Evolutionary conservation across 2,888 invertebrate species (phyloP).

Genomic region (Drosophila dives): DNA sequence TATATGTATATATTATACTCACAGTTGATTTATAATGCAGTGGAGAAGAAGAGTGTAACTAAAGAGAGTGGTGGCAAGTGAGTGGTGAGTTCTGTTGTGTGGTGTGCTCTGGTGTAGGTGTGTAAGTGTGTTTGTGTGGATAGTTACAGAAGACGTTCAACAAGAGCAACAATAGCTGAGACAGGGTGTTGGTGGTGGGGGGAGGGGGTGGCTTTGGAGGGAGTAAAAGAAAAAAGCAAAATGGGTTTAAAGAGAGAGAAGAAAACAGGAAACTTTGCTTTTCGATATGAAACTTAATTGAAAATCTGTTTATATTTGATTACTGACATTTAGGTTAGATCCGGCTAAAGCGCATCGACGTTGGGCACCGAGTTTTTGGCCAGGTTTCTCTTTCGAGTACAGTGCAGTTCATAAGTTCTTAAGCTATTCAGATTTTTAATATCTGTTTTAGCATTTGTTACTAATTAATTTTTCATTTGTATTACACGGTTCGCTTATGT

Average conservation of each 20-base stretch:
- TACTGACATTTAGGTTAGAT: conserved; percentile 13
- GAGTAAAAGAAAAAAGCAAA: conserved; percentile 23
- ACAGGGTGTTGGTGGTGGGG: background rate
- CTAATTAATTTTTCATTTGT: conserved; percentile 6
- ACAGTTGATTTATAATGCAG: conserved; percentile 77
- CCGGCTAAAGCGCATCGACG: conserved; percentile 46
- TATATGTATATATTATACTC: conserved; percentile 64
- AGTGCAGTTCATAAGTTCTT: background rate
- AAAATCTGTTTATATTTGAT: conserved; percentile 27
- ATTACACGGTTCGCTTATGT: background rate
- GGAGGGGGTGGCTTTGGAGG: background rate
- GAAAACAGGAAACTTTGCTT: conserved; percentile 50
- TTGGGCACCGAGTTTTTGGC: conserved; percentile 15
- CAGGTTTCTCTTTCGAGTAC: conserved; percentile 2
- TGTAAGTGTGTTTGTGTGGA: background rate
- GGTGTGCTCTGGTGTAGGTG: conserved; percentile 4
- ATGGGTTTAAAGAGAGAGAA: conserved; percentile 13
- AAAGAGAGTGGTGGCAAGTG: conserved; percentile 41
- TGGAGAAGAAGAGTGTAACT: conserved; percentile 70
- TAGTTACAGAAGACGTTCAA: conserved; percentile 49
- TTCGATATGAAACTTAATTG: conserved; percentile 77
- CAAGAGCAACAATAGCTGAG: conserved; percentile 49
- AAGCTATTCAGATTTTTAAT: background rate
- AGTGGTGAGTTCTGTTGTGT: background rate
- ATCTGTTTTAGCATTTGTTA: conserved; percentile 1